phyloP scores from a whole-genome alignment of 2,888 invertebrate genomes.

The Parnassius mnemosyne region DNA sequence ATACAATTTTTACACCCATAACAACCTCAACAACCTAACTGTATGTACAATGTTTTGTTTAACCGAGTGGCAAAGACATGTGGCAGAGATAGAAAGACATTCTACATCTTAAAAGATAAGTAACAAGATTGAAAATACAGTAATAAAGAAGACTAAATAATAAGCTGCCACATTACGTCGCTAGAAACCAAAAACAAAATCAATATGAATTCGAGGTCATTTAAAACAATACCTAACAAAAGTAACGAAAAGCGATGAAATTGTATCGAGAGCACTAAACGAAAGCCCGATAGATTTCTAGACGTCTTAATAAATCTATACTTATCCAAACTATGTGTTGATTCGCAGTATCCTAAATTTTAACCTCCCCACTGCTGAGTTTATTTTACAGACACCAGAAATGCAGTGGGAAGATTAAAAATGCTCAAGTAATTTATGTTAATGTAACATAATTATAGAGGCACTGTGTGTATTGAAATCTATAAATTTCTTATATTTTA shows the following conservation, averaged over 20 bases:
- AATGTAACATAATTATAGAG: constrained; percentile 82
- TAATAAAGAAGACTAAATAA: constrained; percentile 26
- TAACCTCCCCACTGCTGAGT: constrained; percentile 70
- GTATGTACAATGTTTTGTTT: constrained; percentile 26
- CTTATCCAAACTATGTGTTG: constrained; percentile 59
- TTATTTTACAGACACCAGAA: constrained; percentile 29
- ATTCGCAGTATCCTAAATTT: constrained; percentile 68
- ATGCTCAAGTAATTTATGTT: constrained; percentile 79
- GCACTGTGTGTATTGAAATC: constrained; percentile 78
- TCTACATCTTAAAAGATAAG: constrained; percentile 26
- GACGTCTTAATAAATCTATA: constrained; percentile 60
- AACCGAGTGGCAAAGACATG: constrained; percentile 36
- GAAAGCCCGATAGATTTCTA: constrained; percentile 47
- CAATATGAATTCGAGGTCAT: constrained; percentile 1
- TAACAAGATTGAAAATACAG: constrained; percentile 38
- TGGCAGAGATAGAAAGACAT: constrained; percentile 34
- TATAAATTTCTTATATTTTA: constrained; percentile 67
- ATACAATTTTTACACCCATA: constrained; percentile 26
- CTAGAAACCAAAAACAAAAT: constrained; percentile 3
- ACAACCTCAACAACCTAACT: constrained; percentile 24
- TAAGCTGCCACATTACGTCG: constrained; percentile 30
- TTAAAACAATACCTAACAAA: constrained; percentile 23
- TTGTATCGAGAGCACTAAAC: constrained; percentile 58
- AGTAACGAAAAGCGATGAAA: constrained; percentile 41
- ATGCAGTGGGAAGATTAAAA: constrained; percentile 70